phyloP scores from a whole-genome alignment of 2,113 vertebrate species.

The Macrotis lagotis region DNA sequence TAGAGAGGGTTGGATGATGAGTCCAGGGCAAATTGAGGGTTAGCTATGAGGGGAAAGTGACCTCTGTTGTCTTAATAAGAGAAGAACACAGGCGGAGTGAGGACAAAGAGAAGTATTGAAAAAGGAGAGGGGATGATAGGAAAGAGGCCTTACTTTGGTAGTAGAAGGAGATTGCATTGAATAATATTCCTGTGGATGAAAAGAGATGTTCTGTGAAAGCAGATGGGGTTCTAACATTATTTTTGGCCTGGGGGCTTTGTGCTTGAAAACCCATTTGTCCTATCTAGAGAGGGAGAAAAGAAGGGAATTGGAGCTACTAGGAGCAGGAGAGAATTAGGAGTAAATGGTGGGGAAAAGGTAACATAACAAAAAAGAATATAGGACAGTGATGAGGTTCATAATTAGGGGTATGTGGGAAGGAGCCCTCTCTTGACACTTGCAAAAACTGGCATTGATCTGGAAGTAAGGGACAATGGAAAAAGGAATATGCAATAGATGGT shows the following conservation, averaged over 20 bases:
- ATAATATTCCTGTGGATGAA: neutral
- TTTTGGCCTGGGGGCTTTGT: neutral
- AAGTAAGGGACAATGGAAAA: neutral
- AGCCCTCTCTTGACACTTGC: neutral
- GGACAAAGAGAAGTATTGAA: neutral
- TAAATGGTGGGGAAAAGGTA: neutral
- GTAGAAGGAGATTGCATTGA: neutral
- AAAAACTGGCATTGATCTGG: neutral
- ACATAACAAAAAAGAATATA: neutral
- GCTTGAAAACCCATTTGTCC: neutral
- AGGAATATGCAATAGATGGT: too few relatives aligned
- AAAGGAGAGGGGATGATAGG: neutral
- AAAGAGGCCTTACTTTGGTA: neutral
- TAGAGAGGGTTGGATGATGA: neutral
- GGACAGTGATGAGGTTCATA: neutral
- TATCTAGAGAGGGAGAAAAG: neutral
- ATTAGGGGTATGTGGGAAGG: neutral
- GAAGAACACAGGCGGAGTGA: neutral
- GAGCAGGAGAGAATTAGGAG: neutral
- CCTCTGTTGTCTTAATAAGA: neutral
- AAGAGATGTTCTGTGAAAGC: neutral
- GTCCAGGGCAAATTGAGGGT: neutral
- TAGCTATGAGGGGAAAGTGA: neutral
- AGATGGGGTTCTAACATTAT: too few relatives aligned
- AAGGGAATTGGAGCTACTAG: too few relatives aligned